Base-by-base conservation (phyloP, 2,113 vertebrate species). In the Leucosticte australis region DNA sequence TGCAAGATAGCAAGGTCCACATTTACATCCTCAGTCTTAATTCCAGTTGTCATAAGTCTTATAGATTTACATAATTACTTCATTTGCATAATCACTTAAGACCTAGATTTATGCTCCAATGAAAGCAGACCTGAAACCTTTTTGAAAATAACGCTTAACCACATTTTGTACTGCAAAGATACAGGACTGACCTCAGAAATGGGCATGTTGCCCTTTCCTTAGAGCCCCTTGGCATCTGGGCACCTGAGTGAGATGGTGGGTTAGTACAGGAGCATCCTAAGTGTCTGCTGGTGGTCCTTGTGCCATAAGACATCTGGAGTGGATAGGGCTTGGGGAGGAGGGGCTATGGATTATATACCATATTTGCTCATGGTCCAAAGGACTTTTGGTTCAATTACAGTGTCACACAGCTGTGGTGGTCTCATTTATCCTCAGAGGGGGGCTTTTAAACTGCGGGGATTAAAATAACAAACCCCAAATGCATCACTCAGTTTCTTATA, bases 11-110 rank as follows among this genome's bases (percentile, higher is more conserved):
- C 70, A 74, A 86, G 60, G 37, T 59, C 50, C 78, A 59, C 60
- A 69, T 70, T 92, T 93, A 77, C 39, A 93, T 88, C 75, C 55
- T 90, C 50, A 80, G 63, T 63, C 87, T 88, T 80, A 77, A 85
- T 95, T 95, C 88, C 69, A 79, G 15, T 90, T 95, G 69, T 89
- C 42, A 1, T 63, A 95, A 87, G 17, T 91, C 71, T 77, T 63
- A 42, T 11, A 90, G 87, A 95, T 95, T 93, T 95, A 74, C 75
- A 90, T 91, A 88, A 94, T 92, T 90, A 65, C 53, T 73, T 7
- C 7, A 88, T 96, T 95, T 94, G 14, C 67, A 80, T 95, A 92
- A 86, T 92, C 70, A 86, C 50, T 73, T 87, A 88, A 90, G 88
- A 65, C 78, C 62, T 94, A 82, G 27, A 49, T 76, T 49, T 84